A percentile compares a stretch with the other conserved stretches of the same genome.
Evolutionary conservation across 2,113 vertebrate species (phyloP).

Genomic region (Hippopotamus amphibius): DNA sequence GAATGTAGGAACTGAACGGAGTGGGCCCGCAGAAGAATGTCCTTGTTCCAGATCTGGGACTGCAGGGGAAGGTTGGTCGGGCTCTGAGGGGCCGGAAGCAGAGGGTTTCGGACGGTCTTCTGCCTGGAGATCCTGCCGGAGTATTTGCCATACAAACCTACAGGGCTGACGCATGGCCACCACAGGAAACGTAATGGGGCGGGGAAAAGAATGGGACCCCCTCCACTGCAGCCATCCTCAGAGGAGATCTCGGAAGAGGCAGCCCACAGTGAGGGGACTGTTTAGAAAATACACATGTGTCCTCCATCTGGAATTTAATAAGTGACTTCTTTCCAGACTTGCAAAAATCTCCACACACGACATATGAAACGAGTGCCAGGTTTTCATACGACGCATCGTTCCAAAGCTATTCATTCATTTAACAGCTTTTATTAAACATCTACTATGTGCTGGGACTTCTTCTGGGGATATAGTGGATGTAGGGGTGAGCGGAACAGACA

Average conservation of each 20-base stretch:
- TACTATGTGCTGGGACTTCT: background rate
- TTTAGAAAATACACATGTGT: background rate
- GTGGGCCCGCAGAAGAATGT: background rate
- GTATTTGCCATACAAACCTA: background rate
- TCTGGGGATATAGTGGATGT: too few species aligned
- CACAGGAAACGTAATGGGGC: background rate
- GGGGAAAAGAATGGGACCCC: fast-evolving
- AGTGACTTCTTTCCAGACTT: background rate
- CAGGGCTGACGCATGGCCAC: background rate
- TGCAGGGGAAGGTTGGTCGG: background rate
- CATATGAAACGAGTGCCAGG: background rate
- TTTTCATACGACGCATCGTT: background rate
- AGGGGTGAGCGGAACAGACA: background rate
- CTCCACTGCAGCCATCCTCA: background rate
- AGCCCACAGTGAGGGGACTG: background rate
- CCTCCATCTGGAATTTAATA: background rate
- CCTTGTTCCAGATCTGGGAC: background rate
- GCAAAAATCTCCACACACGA: background rate
- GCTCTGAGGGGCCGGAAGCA: background rate
- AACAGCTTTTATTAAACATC: background rate
- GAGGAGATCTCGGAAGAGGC: background rate
- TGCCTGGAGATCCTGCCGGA: background rate
- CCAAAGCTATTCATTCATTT: background rate
- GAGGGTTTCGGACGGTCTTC: background rate
- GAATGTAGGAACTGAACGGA: background rate